Evolutionary conservation across 2,113 vertebrate species (phyloP).

Genomic region (Aplodontia rufa): DNA sequence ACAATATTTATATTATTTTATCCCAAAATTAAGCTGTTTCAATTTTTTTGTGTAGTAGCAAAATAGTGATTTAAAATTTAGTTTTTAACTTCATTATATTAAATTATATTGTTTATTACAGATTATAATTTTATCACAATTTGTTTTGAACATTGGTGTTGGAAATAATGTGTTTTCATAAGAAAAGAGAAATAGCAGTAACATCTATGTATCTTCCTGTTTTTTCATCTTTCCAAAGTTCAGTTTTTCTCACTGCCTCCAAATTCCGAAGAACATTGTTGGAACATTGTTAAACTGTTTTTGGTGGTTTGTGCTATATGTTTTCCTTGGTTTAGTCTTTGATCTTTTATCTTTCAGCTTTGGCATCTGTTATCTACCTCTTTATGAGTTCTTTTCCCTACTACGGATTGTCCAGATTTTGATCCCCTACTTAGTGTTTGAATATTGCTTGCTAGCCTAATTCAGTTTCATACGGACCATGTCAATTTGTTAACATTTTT

Average conservation of each 20-base stretch:
- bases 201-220: neutral
- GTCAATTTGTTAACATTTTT: conserved; percentile 12
- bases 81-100: neutral
- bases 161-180: neutral
- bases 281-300: neutral
- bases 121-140: neutral
- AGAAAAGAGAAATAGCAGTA: neutral
- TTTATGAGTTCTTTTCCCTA: neutral
- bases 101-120: neutral
- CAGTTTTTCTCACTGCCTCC: neutral
- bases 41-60: neutral
- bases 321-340: neutral
- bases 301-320: neutral
- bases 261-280: neutral
- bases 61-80: conserved; percentile 25
- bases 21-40: neutral
- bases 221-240: neutral
- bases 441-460: neutral
- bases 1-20: neutral
- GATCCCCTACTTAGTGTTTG: neutral
- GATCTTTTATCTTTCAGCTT: neutral
- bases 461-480: neutral
- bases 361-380: neutral
- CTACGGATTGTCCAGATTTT: neutral
- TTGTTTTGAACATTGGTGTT: conserved; percentile 25